Evolutionary conservation across 2,888 invertebrate species (phyloP).

Genomic region (Nomada flava): DNA sequence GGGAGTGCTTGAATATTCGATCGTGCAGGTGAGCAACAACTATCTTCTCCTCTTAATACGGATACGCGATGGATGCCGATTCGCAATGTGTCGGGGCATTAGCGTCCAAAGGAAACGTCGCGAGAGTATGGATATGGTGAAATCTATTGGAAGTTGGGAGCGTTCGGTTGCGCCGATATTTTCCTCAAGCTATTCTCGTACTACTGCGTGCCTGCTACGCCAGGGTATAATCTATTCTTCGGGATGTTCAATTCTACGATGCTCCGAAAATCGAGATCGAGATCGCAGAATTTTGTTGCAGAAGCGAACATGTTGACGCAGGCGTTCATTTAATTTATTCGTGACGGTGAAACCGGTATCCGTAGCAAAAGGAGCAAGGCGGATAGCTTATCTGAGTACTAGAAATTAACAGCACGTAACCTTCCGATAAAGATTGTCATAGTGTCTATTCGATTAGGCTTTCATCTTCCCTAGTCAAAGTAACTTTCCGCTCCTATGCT

Average conservation of each 20-base stretch:
- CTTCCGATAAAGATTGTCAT: slow-evolving; percentile 16
- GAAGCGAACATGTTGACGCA: slow-evolving; percentile 33
- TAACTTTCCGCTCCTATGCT: too few species aligned
- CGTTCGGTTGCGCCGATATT: slow-evolving; percentile 22
- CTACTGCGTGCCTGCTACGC: neutral
- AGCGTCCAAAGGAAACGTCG: neutral
- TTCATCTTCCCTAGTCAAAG: neutral
- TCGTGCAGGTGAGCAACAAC: slow-evolving; percentile 62
- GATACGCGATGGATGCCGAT: slow-evolving; percentile 18
- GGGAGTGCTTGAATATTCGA: slow-evolving; percentile 55
- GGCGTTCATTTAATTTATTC: slow-evolving; percentile 26
- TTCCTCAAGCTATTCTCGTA: slow-evolving; percentile 41
- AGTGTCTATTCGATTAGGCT: slow-evolving; percentile 11
- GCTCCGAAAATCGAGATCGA: neutral
- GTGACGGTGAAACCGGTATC: slow-evolving; percentile 54
- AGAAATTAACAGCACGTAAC: slow-evolving; percentile 44
- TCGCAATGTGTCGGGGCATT: neutral
- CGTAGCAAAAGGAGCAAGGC: slow-evolving; percentile 18
- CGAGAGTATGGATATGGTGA: neutral
- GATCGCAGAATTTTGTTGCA: slow-evolving; percentile 12
- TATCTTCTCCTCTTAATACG: slow-evolving; percentile 28
- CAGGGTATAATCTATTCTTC: neutral
- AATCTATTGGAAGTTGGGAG: slow-evolving; percentile 32
- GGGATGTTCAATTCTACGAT: neutral
- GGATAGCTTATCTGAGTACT: slow-evolving; percentile 33